Evolutionary conservation across 2,113 vertebrate species (phyloP).

Genomic region (Bujurquina vittata): DNA sequence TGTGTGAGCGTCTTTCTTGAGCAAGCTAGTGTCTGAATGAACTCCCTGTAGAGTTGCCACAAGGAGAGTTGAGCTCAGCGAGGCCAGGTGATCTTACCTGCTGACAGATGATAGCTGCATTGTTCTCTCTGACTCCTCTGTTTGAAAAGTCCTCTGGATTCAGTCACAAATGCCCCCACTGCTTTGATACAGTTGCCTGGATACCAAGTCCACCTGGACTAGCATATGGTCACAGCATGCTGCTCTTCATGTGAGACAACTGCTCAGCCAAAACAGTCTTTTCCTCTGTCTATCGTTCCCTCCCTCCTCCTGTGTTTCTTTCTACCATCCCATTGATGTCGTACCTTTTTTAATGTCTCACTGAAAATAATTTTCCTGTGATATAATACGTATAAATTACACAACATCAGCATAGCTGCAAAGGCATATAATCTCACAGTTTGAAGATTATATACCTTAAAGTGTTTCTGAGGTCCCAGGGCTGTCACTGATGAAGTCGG

Average conservation of each 20-base stretch:
- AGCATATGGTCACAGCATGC: constrained; percentile 83
- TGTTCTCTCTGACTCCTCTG: constrained; percentile 70
- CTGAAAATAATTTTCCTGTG: background rate
- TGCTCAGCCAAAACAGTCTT: constrained; percentile 65
- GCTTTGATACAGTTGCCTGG: constrained; percentile 82
- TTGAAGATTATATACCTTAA: constrained; percentile 20
- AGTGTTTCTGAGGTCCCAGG: constrained; percentile 46
- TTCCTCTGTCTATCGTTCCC: constrained; percentile 25
- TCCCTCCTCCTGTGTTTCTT: constrained; percentile 8
- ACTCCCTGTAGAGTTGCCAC: constrained; percentile 67
- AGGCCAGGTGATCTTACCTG: constrained; percentile 76
- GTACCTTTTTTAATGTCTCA: constrained; percentile 6
- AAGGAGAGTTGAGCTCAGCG: constrained; percentile 55
- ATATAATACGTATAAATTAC: constrained; percentile 22
- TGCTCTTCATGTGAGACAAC: constrained; percentile 74
- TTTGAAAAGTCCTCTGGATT: constrained; percentile 75
- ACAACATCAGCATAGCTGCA: background rate
- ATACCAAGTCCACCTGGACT: constrained; percentile 79
- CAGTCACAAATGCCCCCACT: constrained; percentile 66
- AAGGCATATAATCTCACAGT: background rate
- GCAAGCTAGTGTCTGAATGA: constrained; percentile 53
- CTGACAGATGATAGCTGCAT: constrained; percentile 73
- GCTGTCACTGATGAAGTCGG: constrained; percentile 58
- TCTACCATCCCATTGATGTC: constrained; percentile 23
- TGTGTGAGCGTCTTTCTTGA: constrained; percentile 42